These are phyloP conservation scores for Rousettus leschenaultii DNA, from an alignment of 2,113 vertebrate genomes.

Conservation along the genomic window DNA sequence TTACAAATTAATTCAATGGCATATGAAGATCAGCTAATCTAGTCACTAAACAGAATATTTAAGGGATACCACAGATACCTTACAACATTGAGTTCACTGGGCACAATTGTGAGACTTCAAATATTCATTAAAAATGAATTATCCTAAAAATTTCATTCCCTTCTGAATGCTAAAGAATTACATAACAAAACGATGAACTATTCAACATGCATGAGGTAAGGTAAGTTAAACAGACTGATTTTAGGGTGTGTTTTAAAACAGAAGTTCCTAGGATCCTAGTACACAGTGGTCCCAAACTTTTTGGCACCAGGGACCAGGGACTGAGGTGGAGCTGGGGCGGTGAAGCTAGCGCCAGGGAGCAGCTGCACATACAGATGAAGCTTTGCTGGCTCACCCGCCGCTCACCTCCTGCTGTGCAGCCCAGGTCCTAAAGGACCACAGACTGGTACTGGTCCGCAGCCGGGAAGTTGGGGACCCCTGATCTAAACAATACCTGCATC, in stretches of 20 bases:
- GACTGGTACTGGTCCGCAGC: too few species aligned
- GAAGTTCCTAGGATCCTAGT: too few species aligned
- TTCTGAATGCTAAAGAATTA: background rate
- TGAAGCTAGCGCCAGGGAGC: too few species aligned
- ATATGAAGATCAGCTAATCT: background rate
- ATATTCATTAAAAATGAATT: background rate
- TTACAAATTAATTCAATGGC: background rate
- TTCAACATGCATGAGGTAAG: fast-evolving
- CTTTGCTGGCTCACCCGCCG: too few species aligned
- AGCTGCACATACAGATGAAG: too few species aligned
- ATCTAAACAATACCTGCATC: constrained; percentile 85
- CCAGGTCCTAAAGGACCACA: too few species aligned
- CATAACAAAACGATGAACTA: background rate
- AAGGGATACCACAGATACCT: background rate
- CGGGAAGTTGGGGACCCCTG: too few species aligned
- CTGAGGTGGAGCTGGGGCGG: too few species aligned
- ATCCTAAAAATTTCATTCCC: background rate
- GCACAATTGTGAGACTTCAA: background rate
- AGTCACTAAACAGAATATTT: background rate
- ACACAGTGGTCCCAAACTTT: too few species aligned
- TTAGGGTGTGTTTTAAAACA: fast-evolving
- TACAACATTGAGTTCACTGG: background rate
- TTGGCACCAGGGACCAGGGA: too few species aligned
- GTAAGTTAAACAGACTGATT: fast-evolving
- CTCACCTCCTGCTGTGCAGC: too few species aligned